Base-by-base conservation (phyloP, 2,113 vertebrate species). In the Thymallus thymallus region DNA sequence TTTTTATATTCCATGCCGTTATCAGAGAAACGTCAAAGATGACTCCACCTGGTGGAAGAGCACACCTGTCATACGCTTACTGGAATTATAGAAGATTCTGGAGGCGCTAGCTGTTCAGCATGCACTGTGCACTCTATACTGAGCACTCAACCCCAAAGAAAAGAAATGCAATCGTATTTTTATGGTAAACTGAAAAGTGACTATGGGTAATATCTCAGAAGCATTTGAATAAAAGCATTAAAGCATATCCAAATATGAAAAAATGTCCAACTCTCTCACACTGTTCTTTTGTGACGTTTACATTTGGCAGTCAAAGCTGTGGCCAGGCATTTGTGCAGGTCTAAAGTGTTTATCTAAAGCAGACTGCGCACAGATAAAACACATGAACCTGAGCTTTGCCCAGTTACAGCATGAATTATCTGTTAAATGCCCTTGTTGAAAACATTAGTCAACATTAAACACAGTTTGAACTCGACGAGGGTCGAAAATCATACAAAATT, bases 291-390 rank as follows among this genome's bases (percentile, higher is more conserved):
- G 75, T 81, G 80, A 84, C 81, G 81, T 91, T 94, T 91, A 91
- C 84, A 93, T 94, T 95, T 94, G 94, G 88, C 94, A 95, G 92
- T 94, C 93, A 94, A 94, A 93, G 87, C 85, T 91, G 88, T 80
- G 88, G 86, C 81, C 77, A 55, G 81, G 76, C 73, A 12, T 86
- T 89, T 81, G 80, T 77, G 78, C 51, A 35, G 68, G 56, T 32
- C 72, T 68, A 32, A 73, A 82, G 73, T 82, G 84, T 91, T 89
- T 87, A 88, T 91, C 88, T 82, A 74, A 80, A 85, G 81, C 74
- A 71, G 81, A 78, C 76, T 30, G 72, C 81, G 72, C 18, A 12
- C 4, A 86, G 83, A 88, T 86, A 87, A 81, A 83, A 84, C 72
- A 81, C 67, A 76, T 32, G 2, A 61, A 55, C 35, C 70, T 73